Conservation (phyloP, 2,888 invertebrate species). For the Hypolimnas misippus region DNA sequence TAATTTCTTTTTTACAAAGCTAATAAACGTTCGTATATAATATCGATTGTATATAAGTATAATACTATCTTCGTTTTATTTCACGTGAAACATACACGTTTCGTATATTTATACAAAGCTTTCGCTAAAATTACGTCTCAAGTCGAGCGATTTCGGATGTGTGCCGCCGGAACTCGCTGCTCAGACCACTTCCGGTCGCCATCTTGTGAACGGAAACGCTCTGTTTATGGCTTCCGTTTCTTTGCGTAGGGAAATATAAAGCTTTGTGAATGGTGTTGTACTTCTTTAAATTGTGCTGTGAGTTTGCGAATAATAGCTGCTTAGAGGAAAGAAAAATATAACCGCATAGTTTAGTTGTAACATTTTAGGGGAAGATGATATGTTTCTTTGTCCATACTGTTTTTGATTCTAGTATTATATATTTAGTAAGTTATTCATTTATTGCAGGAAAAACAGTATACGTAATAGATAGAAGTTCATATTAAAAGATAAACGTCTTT, state of each 20-base stretch:
- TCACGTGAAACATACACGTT: neutral
- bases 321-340: neutral
- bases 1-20: too few species aligned
- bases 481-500: too few species aligned
- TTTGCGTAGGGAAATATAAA: slow-evolving; percentile 51
- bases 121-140: slow-evolving; percentile 43
- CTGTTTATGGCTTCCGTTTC: slow-evolving; percentile 71
- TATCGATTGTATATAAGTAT: too few species aligned
- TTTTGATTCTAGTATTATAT: too few species aligned
- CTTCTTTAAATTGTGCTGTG: neutral
- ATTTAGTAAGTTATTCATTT: too few species aligned
- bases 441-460: too few species aligned
- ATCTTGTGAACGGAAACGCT: slow-evolving; percentile 68
- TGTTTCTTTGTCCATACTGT: too few species aligned
- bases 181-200: slow-evolving; percentile 73
- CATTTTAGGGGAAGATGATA: too few species aligned
- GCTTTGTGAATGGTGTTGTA: slow-evolving; percentile 27
- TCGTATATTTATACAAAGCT: neutral
- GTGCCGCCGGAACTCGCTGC: slow-evolving; percentile 64
- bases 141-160: slow-evolving; percentile 60
- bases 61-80: too few species aligned
- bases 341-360: too few species aligned
- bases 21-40: too few species aligned
- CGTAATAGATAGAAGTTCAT: too few species aligned
- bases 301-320: neutral